Base-by-base conservation (phyloP, 2,888 invertebrate genomes). In the Pyrgus malvae region DNA sequence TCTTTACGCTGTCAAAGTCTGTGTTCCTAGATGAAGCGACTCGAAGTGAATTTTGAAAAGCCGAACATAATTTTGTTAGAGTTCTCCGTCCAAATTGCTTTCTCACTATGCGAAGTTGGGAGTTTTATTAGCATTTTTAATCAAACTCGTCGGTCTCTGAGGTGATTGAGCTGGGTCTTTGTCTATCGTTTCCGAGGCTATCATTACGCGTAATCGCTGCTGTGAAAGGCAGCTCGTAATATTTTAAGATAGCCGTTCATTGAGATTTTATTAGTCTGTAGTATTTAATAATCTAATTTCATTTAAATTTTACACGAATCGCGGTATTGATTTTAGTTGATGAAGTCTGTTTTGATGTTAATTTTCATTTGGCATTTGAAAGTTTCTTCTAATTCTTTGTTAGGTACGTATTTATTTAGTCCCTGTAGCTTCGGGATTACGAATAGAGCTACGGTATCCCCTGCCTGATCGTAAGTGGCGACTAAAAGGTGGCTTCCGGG, bases 61-160 rank as follows among this genome's bases (percentile, higher is more conserved):
- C 40, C 37, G 14, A 8, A 33, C 14, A 21, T 14, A 35, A 42
- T 4, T 23, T 31, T 21, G 21, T 14, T 14, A 31, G 21, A 33
- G 31, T 49, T 49, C 37, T 38, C 25, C 41, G 29, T 44, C 9
- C 42, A 50, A 50, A 35, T 50, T 50, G 50, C 54, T 50, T 55
- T 56, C 49, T 55, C 42, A 50, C 23, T 55, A 41, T 21, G 46
- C 49, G 29, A 58, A 48, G 53, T 53, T 55, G 25, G 56, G 38
- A 56, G 58, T 58, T 63, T 62, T 61, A 65, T 62, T 61, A 64
- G 61, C 61, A 57, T 64, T 64, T 63, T 63, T 66, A 62, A 64
- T 66, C 60, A 63, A 63, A 57, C 56, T 55, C 53, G 54, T 49
- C n/a, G 29, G n/a, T 29, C 9, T 25, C 27, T 2, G 4, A 27